Percentiles rank a stretch among this genome's conserved stretches.
These are phyloP conservation scores for Malacoraja senta DNA, from an alignment of 2,797 vertebrate genomes.

Conservation along the genomic window DNA sequence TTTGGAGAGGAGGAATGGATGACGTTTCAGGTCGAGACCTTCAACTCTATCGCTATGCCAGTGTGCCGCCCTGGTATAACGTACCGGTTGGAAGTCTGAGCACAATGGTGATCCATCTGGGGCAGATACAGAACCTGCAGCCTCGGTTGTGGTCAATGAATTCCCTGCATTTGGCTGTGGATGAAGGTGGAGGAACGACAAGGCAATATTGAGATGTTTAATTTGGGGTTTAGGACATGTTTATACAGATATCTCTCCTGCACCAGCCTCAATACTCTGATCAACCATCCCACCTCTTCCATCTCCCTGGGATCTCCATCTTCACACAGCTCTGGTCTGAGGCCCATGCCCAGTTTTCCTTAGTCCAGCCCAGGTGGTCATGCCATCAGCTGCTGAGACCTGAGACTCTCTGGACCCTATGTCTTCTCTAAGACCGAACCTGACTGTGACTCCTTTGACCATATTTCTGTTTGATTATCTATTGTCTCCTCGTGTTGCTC, in stretches of 20 bases:
- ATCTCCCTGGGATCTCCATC: not conserved
- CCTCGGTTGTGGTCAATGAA: not conserved
- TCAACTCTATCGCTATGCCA: too few species aligned
- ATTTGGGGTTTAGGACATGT: not conserved
- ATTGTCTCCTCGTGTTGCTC: too few species aligned
- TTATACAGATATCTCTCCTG: not conserved
- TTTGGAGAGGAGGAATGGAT: too few species aligned
- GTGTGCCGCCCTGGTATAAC: not conserved
- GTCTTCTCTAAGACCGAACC: not conserved
- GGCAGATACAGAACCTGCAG: not conserved
- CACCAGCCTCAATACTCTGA: not conserved
- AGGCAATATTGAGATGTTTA: not conserved
- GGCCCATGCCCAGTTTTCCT: too few species aligned
- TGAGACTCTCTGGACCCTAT: too few species aligned
- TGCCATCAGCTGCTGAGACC: too few species aligned
- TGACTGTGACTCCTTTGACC: not conserved
- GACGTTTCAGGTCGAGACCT: too few species aligned
- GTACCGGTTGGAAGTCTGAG: not conserved
- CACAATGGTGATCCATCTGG: not conserved
- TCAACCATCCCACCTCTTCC: not conserved
- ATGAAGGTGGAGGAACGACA: not conserved
- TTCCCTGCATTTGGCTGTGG: not conserved
- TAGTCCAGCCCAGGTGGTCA: too few species aligned
- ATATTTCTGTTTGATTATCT: not conserved
- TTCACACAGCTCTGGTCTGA: too few species aligned